phyloP scores from a whole-genome alignment of 2,888 invertebrate species.

The Camptogramma bilineatum region DNA sequence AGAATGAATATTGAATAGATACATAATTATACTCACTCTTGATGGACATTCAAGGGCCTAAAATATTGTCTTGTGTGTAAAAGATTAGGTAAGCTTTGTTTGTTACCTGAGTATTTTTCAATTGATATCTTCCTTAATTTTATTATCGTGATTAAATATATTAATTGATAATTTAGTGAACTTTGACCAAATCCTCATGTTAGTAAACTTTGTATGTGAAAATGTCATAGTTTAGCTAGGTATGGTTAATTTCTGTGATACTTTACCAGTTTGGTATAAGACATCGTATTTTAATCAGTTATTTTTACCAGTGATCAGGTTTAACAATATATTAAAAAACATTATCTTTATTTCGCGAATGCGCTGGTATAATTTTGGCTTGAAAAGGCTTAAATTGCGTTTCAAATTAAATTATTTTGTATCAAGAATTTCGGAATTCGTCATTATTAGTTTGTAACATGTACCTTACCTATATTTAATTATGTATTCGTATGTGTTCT shows the following conservation, averaged over 20 bases:
- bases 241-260: conserved; percentile 85
- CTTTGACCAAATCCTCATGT: conserved; percentile 72
- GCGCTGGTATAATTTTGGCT: conserved; percentile 16
- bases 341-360: conserved; percentile 13
- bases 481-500: conserved; percentile 47
- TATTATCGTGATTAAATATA: conserved; percentile 49
- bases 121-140: conserved; percentile 46
- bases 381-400: conserved; percentile 13
- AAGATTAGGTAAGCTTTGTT: conserved; percentile 55
- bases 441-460: conserved; percentile 29
- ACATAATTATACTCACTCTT: conserved; percentile 3
- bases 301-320: conserved; percentile 19
- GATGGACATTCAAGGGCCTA: conserved; percentile 39
- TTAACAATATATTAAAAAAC: conserved; percentile 16
- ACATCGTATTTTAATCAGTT: conserved; percentile 63
- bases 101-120: conserved; percentile 56
- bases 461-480: conserved; percentile 31
- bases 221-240: conserved; percentile 81
- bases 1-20: neutral
- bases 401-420: conserved; percentile 14
- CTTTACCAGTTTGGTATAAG: conserved; percentile 83
- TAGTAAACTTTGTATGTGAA: conserved; percentile 68
- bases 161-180: conserved; percentile 43
- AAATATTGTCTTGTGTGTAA: conserved; percentile 38
- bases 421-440: conserved; percentile 28